Conservation (phyloP, 2,113 vertebrate genomes). For the Tyto alba region DNA sequence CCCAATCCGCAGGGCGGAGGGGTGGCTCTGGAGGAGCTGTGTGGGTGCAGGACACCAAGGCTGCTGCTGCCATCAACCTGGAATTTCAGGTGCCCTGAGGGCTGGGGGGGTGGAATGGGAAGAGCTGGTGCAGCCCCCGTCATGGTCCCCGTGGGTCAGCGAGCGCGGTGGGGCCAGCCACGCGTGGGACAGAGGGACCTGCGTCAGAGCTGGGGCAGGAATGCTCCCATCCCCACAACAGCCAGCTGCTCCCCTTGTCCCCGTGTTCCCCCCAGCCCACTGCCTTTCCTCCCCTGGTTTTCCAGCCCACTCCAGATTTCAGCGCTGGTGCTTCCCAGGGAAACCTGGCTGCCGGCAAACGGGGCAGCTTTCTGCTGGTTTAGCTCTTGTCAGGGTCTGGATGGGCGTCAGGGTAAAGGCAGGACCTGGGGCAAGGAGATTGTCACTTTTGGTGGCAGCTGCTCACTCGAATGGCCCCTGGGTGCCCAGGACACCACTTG, state of each 20-base stretch:
- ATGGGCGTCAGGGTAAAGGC: neutral
- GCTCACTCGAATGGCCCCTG: neutral
- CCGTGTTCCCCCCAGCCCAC: rapidly evolving
- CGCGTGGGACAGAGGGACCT: rapidly evolving
- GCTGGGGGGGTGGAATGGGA: neutral
- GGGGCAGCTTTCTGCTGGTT: neutral
- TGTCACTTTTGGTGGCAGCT: neutral
- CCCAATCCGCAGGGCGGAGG: neutral
- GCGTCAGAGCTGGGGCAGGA: neutral
- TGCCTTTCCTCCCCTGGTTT: neutral
- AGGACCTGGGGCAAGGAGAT: neutral
- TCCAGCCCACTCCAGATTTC: neutral
- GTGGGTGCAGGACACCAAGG: neutral
- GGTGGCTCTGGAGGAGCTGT: neutral
- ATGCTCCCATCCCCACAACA: neutral
- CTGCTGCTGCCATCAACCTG: rapidly evolving
- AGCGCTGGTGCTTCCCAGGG: neutral
- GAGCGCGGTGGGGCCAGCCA: rapidly evolving
- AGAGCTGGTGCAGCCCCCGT: neutral
- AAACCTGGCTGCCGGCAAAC: neutral
- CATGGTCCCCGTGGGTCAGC: rapidly evolving
- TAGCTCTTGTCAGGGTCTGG: neutral
- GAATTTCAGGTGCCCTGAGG: neutral
- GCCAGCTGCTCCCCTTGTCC: neutral
- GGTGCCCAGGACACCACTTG: neutral